Evolutionary conservation across 2,888 invertebrate species (phyloP).

Genomic region (Gibbula magus): DNA sequence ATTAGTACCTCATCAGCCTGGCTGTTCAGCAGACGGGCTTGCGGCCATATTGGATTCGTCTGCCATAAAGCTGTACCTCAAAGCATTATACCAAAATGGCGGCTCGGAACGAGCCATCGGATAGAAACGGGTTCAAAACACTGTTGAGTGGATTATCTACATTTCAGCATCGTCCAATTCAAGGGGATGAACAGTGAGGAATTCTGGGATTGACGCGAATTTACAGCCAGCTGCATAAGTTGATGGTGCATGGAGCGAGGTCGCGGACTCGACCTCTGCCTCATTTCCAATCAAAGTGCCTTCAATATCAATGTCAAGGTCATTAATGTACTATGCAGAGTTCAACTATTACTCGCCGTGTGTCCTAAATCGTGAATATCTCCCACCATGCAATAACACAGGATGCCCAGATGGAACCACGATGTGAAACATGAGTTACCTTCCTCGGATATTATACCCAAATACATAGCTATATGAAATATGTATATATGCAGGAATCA

Average conservation of each 20-base stretch:
- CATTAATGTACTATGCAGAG: slow-evolving; percentile 16
- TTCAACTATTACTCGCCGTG: background rate
- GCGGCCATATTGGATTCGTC: too few species aligned
- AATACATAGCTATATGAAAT: slow-evolving; percentile 18
- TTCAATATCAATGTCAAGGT: slow-evolving; percentile 14
- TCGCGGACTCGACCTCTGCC: background rate
- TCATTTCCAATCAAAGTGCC: slow-evolving; percentile 14
- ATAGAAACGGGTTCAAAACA: slow-evolving; percentile 3
- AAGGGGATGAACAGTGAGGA: background rate
- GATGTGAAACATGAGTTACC: background rate
- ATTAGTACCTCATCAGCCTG: too few species aligned
- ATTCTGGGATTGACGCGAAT: background rate
- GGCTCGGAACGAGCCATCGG: background rate
- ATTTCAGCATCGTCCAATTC: background rate
- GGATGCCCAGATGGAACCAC: slow-evolving; percentile 9
- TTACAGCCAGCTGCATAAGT: background rate
- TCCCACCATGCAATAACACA: slow-evolving; percentile 19
- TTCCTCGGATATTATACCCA: background rate
- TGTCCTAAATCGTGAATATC: background rate
- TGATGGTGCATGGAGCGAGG: slow-evolving; percentile 2
- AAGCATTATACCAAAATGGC: slow-evolving; percentile 21
- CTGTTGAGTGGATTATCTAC: background rate
- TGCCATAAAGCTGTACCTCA: background rate
- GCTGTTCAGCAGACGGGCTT: too few species aligned
- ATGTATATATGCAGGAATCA: slow-evolving; percentile 18